These are phyloP conservation scores for Anoplolepis gracilipes DNA, from an alignment of 1,140 invertebrate species.

Conservation along the genomic window DNA sequence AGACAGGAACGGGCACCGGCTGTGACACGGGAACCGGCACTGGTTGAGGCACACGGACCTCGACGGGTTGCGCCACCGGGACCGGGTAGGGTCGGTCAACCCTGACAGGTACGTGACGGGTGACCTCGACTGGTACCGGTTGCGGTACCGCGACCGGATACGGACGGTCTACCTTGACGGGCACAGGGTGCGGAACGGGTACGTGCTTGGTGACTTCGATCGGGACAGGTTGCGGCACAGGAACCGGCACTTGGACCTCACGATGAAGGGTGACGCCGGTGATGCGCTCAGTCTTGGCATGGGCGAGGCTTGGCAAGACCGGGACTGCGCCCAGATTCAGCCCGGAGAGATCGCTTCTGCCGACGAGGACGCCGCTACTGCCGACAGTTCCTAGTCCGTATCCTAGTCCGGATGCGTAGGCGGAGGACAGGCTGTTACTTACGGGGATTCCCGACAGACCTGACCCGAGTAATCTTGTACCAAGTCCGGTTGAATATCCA, in stretches of 20 bases:
- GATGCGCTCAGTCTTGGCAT: constrained; percentile 40
- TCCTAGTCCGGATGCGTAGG: constrained; percentile 9
- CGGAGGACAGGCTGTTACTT: neutral
- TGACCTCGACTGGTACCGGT: constrained; percentile 72
- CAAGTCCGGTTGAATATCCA: constrained; percentile 9
- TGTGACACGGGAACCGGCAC: constrained; percentile 66
- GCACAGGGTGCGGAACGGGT: constrained; percentile 70
- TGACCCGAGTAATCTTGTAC: neutral
- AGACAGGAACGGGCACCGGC: constrained; percentile 41
- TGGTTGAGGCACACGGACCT: constrained; percentile 69
- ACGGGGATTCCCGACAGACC: neutral
- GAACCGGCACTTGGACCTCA: constrained; percentile 73
- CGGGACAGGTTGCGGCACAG: constrained; percentile 73
- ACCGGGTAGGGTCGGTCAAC: constrained; percentile 77
- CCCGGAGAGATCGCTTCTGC: constrained; percentile 54
- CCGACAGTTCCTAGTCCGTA: constrained; percentile 37
- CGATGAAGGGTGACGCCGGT: constrained; percentile 54
- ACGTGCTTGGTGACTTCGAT: constrained; percentile 74
- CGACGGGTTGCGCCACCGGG: constrained; percentile 70
- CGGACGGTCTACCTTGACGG: constrained; percentile 75
- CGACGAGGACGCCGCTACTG: constrained; percentile 39
- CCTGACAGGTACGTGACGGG: constrained; percentile 74
- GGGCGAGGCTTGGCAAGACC: neutral
- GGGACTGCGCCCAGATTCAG: no score
- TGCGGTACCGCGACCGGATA: constrained; percentile 75